Base-by-base conservation (phyloP, 1,140 invertebrate genomes). In the Oncopodura yosiiana region DNA sequence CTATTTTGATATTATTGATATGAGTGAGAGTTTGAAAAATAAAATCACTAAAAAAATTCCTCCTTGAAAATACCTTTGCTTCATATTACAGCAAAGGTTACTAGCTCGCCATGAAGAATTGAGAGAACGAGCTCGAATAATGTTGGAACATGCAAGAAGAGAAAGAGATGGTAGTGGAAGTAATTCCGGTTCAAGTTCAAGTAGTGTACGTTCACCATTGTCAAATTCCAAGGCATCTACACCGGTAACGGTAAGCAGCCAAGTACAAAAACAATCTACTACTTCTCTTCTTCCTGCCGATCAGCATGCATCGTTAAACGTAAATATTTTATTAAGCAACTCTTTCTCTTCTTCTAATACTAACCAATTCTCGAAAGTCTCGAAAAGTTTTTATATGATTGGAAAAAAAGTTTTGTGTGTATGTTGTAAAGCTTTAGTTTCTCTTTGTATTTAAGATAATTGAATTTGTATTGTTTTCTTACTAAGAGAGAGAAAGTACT, bases 111-210 rank as follows among this genome's bases (percentile, higher is more conserved):
- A 88, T 69, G 84, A 86, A 62, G 84, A 87, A 73, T 75, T 94
- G 63, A 85, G 87, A 70, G 89, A 94, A 77, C 76, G 87, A 73
- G 91, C 91, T 49, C 81, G 87, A 69, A 78, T 87, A 69, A 77
- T 96, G 70, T 77, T 94, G 62, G 88, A 94, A 70, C 86, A 89
- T 65, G 83, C 87, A 12, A 81, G 83, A 71, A 77, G 78, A 66
- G 86, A 89, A 66, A 23, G 53, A 27, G 80, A 79, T 36, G 75
- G 73, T 51, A 67, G 67, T 8, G 49, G 48, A 55, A 54, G 56
- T 57, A 60, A 69, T 49, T 66, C 64, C 27, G 44, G 68, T 44
- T 62, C 62, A 58, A n/a, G n/a, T n/a, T 71, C 71, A 4, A 60
- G 69, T 44, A 63, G 67, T 41, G 68, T 69, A 42, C 62, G 62